Percentiles rank a stretch among this genome's conserved stretches.
phyloP scores from a whole-genome alignment of 2,888 invertebrate species.

The Trisateles emortualis region DNA sequence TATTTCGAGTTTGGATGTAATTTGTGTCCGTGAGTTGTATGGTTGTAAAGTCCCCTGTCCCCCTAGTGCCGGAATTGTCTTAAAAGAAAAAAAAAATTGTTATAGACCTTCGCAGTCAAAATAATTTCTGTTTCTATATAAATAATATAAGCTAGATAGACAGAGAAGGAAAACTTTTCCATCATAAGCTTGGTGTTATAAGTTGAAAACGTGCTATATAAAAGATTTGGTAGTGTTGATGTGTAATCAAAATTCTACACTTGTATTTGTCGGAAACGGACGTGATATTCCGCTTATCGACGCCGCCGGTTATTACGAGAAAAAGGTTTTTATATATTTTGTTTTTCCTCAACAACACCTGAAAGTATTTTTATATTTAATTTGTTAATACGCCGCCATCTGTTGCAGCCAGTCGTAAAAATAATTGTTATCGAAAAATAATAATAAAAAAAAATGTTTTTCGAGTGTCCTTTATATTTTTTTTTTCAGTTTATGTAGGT shows the following conservation, averaged over 20 bases:
- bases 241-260: conserved; percentile 41
- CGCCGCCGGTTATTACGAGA: conserved; percentile 6
- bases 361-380: background rate
- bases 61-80: too few relatives aligned
- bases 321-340: conserved; percentile 13
- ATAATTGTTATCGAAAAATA: background rate
- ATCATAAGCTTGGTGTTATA: background rate
- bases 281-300: conserved; percentile 27
- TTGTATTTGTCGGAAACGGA: conserved; percentile 24
- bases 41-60: too few relatives aligned
- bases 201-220: conserved; percentile 14
- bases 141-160: too few relatives aligned
- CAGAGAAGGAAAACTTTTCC: conserved; percentile 17
- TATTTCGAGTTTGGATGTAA: too few relatives aligned
- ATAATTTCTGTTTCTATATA: too few relatives aligned
- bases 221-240: conserved; percentile 13
- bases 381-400: background rate
- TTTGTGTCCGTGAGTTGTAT: too few relatives aligned
- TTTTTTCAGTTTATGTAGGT: too few relatives aligned
- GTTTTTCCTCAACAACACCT: background rate
- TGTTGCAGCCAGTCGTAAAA: background rate
- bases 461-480: background rate
- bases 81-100: too few relatives aligned
- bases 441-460: background rate
- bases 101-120: too few relatives aligned